These are phyloP conservation scores for Oscheius sp. DNA, from an alignment of 2,888 invertebrate genomes.

Conservation along the genomic window DNA sequence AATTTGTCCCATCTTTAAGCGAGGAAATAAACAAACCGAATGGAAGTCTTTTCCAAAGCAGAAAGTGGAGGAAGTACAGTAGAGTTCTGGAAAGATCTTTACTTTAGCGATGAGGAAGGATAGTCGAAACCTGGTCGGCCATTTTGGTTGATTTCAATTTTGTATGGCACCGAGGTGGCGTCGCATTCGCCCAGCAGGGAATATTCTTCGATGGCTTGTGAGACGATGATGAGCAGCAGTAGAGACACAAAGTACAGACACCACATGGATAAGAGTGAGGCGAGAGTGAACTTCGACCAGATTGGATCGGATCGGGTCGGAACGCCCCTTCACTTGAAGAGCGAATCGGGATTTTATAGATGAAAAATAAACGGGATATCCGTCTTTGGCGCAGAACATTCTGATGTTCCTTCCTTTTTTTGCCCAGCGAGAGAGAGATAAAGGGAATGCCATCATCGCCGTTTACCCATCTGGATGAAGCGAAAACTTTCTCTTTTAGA, in stretches of 20 bases:
- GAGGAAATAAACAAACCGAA: not conserved
- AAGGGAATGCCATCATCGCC: too few species aligned
- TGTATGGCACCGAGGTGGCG: not conserved
- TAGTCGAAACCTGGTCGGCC: conserved; percentile 1
- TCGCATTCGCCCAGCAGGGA: not conserved
- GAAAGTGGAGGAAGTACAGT: not conserved
- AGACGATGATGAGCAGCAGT: not conserved
- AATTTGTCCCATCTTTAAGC: not conserved
- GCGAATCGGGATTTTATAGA: not conserved
- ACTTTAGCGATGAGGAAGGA: not conserved
- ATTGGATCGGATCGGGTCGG: not conserved
- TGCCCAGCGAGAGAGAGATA: too few species aligned
- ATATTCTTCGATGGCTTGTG: not conserved
- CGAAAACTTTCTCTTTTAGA: too few species aligned
- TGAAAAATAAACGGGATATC: conserved; percentile 1
- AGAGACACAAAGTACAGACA: conserved; percentile 18
- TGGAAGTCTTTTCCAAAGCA: not conserved
- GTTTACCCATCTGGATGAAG: too few species aligned
- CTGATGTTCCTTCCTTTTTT: too few species aligned
- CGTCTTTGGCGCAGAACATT: too few species aligned
- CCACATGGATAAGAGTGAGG: not conserved
- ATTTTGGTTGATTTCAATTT: not conserved
- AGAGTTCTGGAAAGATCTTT: not conserved
- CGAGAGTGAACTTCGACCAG: not conserved
- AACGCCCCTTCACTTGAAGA: not conserved